A percentile compares a stretch with the other conserved stretches of the same genome.
Evolutionary conservation across 2,797 vertebrate genomes (phyloP).

Genomic region (Brachyalestes nurse): DNA sequence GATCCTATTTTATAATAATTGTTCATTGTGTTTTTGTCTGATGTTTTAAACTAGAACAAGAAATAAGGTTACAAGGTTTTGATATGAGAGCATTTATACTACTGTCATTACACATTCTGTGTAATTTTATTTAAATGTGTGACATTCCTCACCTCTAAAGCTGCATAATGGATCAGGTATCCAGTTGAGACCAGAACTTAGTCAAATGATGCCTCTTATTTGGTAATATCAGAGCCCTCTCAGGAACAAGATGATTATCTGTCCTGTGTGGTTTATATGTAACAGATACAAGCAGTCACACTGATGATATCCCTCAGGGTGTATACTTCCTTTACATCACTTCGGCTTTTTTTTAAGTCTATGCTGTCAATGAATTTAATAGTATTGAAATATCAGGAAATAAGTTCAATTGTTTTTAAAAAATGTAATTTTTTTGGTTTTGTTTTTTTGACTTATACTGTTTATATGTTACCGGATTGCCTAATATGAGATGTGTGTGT

Average conservation of each 20-base stretch:
- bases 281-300: neutral
- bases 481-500: too few species aligned
- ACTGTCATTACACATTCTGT: neutral
- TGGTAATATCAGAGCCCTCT: neutral
- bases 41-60: neutral
- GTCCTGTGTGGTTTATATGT: neutral
- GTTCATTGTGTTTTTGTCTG: too few species aligned
- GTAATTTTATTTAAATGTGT: neutral
- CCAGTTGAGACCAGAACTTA: neutral
- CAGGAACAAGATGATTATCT: neutral
- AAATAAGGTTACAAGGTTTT: neutral
- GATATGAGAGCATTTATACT: neutral
- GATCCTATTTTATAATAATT: too few species aligned
- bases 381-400: neutral
- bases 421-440: neutral
- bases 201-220: conserved; percentile 1
- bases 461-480: too few species aligned
- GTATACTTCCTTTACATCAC: neutral
- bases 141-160: neutral
- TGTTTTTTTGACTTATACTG: too few species aligned
- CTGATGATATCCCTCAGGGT: neutral
- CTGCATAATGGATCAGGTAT: neutral
- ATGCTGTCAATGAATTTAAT: neutral
- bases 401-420: neutral
- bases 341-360: neutral